These are phyloP conservation scores for Mus pahari DNA, from an alignment of 2,113 vertebrate species.

Conservation along the genomic window DNA sequence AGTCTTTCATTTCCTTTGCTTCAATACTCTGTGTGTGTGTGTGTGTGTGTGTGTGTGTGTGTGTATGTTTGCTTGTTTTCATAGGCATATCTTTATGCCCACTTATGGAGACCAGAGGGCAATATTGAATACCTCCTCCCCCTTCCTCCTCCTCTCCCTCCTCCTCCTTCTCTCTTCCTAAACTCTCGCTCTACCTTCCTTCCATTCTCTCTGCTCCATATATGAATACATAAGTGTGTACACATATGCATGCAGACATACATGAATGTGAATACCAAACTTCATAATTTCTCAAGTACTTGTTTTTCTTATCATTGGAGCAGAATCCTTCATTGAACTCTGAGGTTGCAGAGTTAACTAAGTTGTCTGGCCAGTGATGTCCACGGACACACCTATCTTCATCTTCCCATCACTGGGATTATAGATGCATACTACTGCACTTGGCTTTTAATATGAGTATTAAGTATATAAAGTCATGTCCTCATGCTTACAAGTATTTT, in stretches of 20 bases:
- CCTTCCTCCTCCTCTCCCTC: no score
- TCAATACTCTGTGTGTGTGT: background rate
- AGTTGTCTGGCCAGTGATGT: background rate
- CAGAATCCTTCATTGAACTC: background rate
- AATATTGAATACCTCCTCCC: background rate
- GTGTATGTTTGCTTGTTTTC: background rate
- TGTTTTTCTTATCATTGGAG: background rate
- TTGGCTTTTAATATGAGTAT: background rate
- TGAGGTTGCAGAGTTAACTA: background rate
- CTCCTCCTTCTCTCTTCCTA: no score
- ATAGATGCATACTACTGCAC: background rate
- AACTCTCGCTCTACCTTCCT: background rate
- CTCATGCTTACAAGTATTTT: background rate
- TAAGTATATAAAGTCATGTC: no score
- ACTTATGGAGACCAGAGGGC: background rate
- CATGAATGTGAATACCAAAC: background rate
- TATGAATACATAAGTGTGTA: background rate
- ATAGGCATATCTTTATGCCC: background rate
- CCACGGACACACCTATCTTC: background rate
- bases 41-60: background rate
- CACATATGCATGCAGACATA: background rate
- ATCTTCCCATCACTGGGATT: background rate
- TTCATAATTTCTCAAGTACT: background rate
- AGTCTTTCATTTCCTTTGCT: background rate
- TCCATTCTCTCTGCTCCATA: background rate